Conservation (phyloP, 2,113 vertebrate genomes). For the Trochalopteron elliotii region DNA sequence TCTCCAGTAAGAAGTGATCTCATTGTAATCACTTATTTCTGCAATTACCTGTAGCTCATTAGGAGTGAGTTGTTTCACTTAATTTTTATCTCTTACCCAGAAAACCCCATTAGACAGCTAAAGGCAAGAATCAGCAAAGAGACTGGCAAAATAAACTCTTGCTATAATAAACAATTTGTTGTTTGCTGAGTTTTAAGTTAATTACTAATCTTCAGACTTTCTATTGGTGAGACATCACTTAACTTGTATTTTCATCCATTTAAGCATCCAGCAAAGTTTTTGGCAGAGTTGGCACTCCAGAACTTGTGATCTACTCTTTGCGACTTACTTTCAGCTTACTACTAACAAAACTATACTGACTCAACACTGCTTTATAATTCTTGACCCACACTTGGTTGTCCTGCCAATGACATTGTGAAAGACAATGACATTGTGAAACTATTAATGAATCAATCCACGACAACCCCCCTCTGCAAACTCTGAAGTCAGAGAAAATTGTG, state of each 20-base stretch:
- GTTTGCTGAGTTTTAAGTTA: background rate
- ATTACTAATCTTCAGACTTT: background rate
- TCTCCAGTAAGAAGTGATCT: background rate
- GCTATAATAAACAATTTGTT: background rate
- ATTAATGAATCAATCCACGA: background rate
- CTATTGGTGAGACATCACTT: background rate
- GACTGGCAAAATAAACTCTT: background rate
- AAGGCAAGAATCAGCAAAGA: background rate
- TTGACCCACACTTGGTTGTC: background rate
- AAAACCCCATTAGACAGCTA: background rate
- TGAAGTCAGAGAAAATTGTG: background rate
- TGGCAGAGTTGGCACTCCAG: background rate
- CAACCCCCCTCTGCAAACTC: background rate
- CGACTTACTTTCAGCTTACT: background rate
- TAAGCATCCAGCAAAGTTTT: background rate
- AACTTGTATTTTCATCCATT: background rate
- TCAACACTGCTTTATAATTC: background rate
- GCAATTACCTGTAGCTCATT: background rate
- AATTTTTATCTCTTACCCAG: background rate
- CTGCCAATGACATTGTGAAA: background rate
- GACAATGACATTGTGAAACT: background rate
- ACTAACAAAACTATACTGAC: background rate
- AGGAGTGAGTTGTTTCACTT: background rate
- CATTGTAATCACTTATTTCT: background rate
- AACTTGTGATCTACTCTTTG: background rate